Evolutionary conservation across 2,888 invertebrate genomes (phyloP).

Genomic region (Aquatica leii): DNA sequence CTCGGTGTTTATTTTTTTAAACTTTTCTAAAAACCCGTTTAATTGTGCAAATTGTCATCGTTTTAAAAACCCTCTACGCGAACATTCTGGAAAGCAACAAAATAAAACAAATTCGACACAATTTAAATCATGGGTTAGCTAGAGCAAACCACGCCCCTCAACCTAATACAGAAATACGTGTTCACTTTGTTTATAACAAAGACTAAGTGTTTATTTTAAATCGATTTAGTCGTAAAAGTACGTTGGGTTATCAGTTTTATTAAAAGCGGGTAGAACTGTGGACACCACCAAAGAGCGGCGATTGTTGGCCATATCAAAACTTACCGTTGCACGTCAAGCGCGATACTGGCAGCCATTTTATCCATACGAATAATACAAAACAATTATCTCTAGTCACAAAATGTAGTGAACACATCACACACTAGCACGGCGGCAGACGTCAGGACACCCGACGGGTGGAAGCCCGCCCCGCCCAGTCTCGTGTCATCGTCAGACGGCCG

Average conservation of each 20-base stretch:
- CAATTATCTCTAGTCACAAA: constrained; percentile 49
- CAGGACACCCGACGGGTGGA: constrained; percentile 57
- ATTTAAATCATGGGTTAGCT: constrained; percentile 16
- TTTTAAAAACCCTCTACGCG: no score
- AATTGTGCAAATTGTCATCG: no score
- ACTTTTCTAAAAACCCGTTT: no score
- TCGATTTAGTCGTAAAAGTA: no score
- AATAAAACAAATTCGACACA: neutral
- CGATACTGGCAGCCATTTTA: constrained; percentile 57
- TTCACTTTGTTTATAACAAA: constrained; percentile 24
- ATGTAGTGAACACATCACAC: constrained; percentile 54
- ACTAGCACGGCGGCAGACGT: constrained; percentile 51
- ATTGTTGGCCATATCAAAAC: constrained; percentile 33
- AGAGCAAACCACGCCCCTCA: constrained; percentile 53
- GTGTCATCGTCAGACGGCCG: constrained; percentile 60
- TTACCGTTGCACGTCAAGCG: constrained; percentile 53
- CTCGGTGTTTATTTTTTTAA: no score
- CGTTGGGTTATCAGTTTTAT: no score
- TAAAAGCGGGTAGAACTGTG: no score
- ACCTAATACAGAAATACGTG: constrained; percentile 34
- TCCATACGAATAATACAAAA: constrained; percentile 44
- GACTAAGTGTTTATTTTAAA: no score
- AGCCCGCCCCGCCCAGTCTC: constrained; percentile 61
- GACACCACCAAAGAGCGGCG: neutral
- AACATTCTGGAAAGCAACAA: no score